Conservation (phyloP, 2,113 vertebrate genomes). For the Callospermophilus lateralis region DNA sequence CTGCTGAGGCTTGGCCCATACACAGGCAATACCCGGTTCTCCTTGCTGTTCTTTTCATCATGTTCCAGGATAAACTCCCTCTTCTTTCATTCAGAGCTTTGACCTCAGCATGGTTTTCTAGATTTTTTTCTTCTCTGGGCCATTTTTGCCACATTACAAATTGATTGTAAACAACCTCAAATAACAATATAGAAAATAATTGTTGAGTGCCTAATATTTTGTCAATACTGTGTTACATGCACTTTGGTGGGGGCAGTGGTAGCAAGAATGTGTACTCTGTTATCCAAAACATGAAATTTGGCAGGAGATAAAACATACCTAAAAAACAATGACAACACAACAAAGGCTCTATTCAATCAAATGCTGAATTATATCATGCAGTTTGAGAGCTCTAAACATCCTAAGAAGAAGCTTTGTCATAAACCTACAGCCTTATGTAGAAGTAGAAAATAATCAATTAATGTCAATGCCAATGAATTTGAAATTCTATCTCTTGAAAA, state of each 20-base stretch:
- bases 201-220: neutral
- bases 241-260: accelerated
- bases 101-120: conserved; percentile 7
- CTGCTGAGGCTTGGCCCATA: conserved; percentile 27
- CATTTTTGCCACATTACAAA: conserved; percentile 36
- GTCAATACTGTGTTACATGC: neutral
- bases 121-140: neutral
- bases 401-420: neutral
- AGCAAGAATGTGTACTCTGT: neutral
- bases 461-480: neutral
- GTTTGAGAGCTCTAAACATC: neutral
- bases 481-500: conserved; percentile 7
- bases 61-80: conserved; percentile 14
- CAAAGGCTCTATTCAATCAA: neutral
- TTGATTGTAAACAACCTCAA: neutral
- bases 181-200: neutral
- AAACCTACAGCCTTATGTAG: neutral
- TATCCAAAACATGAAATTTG: conserved; percentile 43
- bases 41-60: conserved; percentile 1
- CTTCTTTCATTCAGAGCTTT: conserved; percentile 13
- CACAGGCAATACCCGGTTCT: neutral
- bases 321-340: neutral
- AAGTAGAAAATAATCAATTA: neutral
- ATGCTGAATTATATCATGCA: neutral
- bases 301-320: conserved; percentile 26